Evolutionary conservation across 2,888 invertebrate genomes (phyloP).

Genomic region (Chrysolina americana): DNA sequence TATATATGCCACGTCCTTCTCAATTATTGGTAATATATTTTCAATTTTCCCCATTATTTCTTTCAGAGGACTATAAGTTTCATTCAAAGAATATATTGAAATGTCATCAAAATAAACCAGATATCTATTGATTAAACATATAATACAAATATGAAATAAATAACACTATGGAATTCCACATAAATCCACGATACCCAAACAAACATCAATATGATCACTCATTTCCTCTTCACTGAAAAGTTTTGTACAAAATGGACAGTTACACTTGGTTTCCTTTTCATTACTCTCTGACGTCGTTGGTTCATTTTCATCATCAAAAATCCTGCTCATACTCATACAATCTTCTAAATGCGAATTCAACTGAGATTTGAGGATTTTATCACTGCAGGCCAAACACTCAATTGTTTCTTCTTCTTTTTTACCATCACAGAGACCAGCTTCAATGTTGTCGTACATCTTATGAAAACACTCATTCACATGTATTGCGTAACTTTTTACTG

Average conservation of each 20-base stretch:
- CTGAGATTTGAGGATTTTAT: conserved; percentile 59
- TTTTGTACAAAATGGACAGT: conserved; percentile 76
- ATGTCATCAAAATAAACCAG: not conserved
- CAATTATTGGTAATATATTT: too few relatives aligned
- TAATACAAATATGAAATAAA: not conserved
- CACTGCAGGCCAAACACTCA: conserved; percentile 68
- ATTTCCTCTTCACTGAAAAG: conserved; percentile 72
- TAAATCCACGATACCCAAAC: conserved; percentile 58
- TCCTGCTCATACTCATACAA: conserved; percentile 66
- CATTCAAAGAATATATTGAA: too few relatives aligned
- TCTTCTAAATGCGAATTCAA: conserved; percentile 68
- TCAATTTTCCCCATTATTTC: too few relatives aligned
- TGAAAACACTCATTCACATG: conserved; percentile 72
- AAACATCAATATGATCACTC: conserved; percentile 75
- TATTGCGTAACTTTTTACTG: conserved; percentile 62
- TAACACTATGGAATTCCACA: not conserved
- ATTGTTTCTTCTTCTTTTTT: conserved; percentile 42
- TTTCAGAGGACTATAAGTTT: too few relatives aligned
- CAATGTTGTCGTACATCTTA: conserved; percentile 70
- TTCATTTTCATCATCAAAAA: conserved; percentile 64
- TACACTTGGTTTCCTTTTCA: conserved; percentile 64
- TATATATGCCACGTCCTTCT: too few relatives aligned
- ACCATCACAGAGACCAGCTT: conserved; percentile 57
- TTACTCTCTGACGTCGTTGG: conserved; percentile 48
- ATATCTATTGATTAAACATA: not conserved